Conservation (phyloP, 2,797 vertebrate genomes). For the Sebastolobus alascanus region DNA sequence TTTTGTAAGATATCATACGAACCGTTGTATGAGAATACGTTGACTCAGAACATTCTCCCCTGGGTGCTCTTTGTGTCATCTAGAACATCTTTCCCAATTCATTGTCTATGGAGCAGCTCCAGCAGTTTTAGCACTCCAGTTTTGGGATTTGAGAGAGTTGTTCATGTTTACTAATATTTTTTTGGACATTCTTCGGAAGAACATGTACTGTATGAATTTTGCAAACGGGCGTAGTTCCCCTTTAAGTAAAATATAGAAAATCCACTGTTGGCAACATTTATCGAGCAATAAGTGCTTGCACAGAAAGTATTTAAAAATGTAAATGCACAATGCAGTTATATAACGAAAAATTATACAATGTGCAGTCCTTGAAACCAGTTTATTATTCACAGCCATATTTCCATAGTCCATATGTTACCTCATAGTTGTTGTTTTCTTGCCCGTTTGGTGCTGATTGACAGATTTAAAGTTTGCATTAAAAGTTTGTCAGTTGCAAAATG, state of each 20-base stretch:
- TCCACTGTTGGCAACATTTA: not conserved
- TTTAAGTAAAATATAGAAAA: constrained; percentile 3
- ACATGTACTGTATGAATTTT: too few relatives aligned
- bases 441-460: not conserved
- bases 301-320: not conserved
- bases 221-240: not conserved
- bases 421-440: not conserved
- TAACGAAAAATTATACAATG: not conserved
- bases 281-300: not conserved
- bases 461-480: not conserved
- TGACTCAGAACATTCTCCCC: not conserved
- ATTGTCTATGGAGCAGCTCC: not conserved
- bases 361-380: not conserved
- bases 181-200: too few relatives aligned
- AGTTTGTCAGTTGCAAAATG: not conserved
- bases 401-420: not conserved
- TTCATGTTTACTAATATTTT: not conserved
- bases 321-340: not conserved
- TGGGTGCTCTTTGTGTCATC: not conserved
- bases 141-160: not conserved
- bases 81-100: not conserved
- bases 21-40: too few relatives aligned
- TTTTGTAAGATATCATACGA: too few relatives aligned
- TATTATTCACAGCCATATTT: not conserved
- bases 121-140: not conserved